These are phyloP conservation scores for Drosophila paramelanica DNA, from an alignment of 2,888 invertebrate genomes.

Conservation along the genomic window DNA sequence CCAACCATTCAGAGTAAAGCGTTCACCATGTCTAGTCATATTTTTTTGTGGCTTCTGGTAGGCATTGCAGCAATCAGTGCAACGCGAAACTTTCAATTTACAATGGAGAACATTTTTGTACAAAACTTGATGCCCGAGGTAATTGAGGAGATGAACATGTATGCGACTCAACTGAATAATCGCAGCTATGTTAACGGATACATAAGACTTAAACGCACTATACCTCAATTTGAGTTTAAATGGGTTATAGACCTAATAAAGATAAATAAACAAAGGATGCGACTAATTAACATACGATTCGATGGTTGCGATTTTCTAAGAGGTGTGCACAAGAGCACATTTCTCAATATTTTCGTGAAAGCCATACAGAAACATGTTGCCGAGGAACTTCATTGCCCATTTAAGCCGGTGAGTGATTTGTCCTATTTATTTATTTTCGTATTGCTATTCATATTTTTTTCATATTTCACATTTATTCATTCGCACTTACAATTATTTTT, in stretches of 20 bases:
- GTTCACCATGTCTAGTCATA: constrained; percentile 14
- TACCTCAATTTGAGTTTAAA: constrained; percentile 1
- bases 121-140: not conserved
- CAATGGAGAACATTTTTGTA: not conserved
- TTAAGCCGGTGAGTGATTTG: constrained; percentile 22
- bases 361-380: not conserved
- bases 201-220: not conserved
- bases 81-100: not conserved
- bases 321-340: not conserved
- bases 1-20: not conserved
- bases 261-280: constrained; percentile 2
- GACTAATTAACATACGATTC: constrained; percentile 1
- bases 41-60: not conserved
- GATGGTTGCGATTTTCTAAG: constrained; percentile 18
- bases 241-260: not conserved
- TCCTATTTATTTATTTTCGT: not conserved
- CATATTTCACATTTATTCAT: not conserved
- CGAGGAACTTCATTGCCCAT: constrained; percentile 7
- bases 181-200: constrained; percentile 10
- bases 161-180: constrained; percentile 2
- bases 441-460: not conserved
- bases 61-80: not conserved
- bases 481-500: not conserved
- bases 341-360: constrained; percentile 6
- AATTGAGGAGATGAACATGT: not conserved